These are phyloP conservation scores for Drosophila setosimentum DNA, from an alignment of 2,888 invertebrate species.

Conservation along the genomic window DNA sequence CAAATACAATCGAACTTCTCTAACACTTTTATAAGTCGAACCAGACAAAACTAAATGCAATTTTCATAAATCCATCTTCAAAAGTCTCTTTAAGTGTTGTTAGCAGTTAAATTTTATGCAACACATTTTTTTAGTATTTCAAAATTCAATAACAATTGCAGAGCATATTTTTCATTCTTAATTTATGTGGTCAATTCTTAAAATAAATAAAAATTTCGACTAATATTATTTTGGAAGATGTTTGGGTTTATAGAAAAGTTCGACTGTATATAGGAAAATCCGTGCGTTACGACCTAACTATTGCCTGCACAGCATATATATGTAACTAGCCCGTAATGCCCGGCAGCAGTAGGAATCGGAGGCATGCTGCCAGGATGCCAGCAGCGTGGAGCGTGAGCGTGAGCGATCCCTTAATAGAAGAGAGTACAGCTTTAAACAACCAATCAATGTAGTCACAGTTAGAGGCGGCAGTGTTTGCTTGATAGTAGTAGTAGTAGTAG, in stretches of 20 bases:
- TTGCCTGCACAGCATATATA: constrained; percentile 16
- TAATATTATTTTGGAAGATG: not conserved
- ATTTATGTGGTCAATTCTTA: too few relatives aligned
- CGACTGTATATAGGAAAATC: constrained; percentile 20
- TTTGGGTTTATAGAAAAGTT: not conserved
- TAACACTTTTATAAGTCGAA: not conserved
- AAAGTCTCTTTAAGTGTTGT: not conserved
- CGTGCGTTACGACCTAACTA: constrained; percentile 40
- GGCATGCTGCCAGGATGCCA: constrained; percentile 48
- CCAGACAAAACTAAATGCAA: not conserved
- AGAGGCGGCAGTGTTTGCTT: constrained; percentile 55
- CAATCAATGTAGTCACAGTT: constrained; percentile 67
- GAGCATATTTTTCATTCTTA: not conserved
- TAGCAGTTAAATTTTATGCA: not conserved
- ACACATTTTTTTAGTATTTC: not conserved
- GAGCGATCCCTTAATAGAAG: constrained; percentile 24
- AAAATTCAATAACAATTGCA: not conserved
- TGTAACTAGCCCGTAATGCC: constrained; percentile 31
- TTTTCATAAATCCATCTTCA: not conserved
- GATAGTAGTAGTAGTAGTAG: constrained; percentile 19
- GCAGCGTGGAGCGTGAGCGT: constrained; percentile 6
- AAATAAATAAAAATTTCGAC: too few relatives aligned
- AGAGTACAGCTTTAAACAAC: constrained; percentile 68
- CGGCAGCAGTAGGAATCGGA: constrained; percentile 63
- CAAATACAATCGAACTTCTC: constrained; percentile 13